Evolutionary conservation across 1,140 invertebrate genomes (phyloP).

Genomic region (Stegodyphus mimosarum): DNA sequence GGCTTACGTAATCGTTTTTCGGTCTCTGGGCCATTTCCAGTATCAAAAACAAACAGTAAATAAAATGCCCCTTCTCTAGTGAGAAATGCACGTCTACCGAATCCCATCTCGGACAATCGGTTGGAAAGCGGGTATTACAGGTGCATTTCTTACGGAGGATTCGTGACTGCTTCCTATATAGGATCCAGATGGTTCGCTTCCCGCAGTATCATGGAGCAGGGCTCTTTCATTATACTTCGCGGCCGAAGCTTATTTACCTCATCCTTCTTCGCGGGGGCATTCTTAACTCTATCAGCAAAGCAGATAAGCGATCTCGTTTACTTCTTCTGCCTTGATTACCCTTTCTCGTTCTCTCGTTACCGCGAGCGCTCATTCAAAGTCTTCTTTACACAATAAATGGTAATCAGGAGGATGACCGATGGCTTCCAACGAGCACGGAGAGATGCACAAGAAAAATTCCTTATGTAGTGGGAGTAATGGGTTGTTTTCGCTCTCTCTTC

Average conservation of each 20-base stretch:
- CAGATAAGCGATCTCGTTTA: conserved; percentile 44
- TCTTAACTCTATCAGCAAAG: conserved; percentile 45
- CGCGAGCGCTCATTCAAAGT: conserved; percentile 30
- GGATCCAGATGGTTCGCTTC: conserved; percentile 32
- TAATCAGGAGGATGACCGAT: conserved; percentile 48
- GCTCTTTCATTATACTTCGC: conserved; percentile 34
- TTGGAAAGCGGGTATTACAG: conserved; percentile 13
- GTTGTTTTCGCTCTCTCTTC: conserved; percentile 8
- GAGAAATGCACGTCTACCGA: background rate
- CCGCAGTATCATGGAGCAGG: conserved; percentile 35
- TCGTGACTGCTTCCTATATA: conserved; percentile 33
- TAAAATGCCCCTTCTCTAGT: background rate
- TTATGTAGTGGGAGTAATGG: background rate
- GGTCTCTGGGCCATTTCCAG: too few relatives aligned
- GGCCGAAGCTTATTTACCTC: conserved; percentile 32
- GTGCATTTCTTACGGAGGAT: conserved; percentile 35
- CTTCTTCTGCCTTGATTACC: conserved; percentile 5
- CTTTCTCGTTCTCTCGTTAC: background rate
- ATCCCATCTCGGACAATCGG: background rate
- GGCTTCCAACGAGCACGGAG: conserved; percentile 5
- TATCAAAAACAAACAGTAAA: too few relatives aligned
- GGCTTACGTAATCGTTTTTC: too few relatives aligned
- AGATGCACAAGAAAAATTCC: conserved; percentile 4
- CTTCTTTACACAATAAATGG: conserved; percentile 55
- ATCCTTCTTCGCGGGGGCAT: conserved; percentile 18